A percentile compares a stretch with the other conserved stretches of the same genome.
phyloP scores from a whole-genome alignment of 2,888 invertebrate species.

The Apodemia zela region DNA sequence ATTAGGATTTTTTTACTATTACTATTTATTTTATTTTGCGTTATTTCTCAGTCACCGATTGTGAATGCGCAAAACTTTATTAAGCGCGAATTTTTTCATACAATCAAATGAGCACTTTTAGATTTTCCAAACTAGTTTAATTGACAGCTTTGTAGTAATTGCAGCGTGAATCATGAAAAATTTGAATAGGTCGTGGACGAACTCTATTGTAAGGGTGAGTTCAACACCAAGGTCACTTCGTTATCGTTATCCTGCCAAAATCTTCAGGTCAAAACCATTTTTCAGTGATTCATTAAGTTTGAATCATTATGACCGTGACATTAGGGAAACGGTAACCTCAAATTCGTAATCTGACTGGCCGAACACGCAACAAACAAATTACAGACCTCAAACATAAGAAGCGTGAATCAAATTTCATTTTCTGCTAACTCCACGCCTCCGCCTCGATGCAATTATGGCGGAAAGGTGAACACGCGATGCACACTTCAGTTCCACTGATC shows the following conservation, averaged over 20 bases:
- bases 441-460: not conserved
- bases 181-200: not conserved
- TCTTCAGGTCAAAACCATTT: constrained; percentile 11
- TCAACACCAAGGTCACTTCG: not conserved
- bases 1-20: too few species aligned
- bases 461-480: not conserved
- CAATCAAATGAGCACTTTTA: too few species aligned
- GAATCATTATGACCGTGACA: constrained; percentile 35
- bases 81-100: too few species aligned
- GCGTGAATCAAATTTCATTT: constrained; percentile 17
- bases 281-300: constrained; percentile 31
- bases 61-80: too few species aligned
- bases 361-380: constrained; percentile 37
- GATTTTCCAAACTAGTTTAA: too few species aligned
- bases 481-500: not conserved
- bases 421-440: constrained; percentile 1
- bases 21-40: too few species aligned
- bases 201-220: not conserved
- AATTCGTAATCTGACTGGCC: constrained; percentile 28
- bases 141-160: not conserved
- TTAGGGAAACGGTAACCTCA: constrained; percentile 32
- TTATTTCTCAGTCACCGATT: too few species aligned
- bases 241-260: not conserved
- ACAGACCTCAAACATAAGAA: constrained; percentile 24
- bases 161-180: not conserved